Evolutionary conservation across 2,888 invertebrate species (phyloP).

Genomic region (Drosophila subquinaria): DNA sequence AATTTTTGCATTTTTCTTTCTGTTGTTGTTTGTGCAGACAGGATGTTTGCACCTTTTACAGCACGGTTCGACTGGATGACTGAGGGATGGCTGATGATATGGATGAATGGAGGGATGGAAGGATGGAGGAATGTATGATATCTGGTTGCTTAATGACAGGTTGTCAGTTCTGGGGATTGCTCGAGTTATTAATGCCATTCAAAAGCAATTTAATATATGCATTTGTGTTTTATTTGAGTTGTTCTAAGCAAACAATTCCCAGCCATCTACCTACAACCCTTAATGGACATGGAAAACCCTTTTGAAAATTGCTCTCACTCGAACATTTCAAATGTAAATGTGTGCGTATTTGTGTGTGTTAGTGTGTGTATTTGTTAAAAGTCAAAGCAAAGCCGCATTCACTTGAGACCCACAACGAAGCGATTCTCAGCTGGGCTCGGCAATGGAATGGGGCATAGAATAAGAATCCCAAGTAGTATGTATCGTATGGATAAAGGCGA

Average conservation of each 20-base stretch:
- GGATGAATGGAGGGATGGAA: constrained; percentile 19
- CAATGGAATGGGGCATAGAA: constrained; percentile 47
- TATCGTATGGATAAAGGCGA: constrained; percentile 20
- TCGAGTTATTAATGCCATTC: constrained; percentile 72
- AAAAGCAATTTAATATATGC: constrained; percentile 78
- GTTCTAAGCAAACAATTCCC: constrained; percentile 58
- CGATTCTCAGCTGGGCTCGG: constrained; percentile 17
- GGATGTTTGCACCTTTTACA: constrained; percentile 81
- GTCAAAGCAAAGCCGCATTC: constrained; percentile 57
- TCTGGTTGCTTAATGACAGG: constrained; percentile 74
- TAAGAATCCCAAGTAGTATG: constrained; percentile 49
- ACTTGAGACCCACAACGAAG: constrained; percentile 50
- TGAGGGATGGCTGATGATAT: constrained; percentile 4
- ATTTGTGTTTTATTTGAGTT: constrained; percentile 44
- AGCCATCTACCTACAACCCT: constrained; percentile 46
- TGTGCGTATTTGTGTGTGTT: background rate
- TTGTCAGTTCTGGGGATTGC: constrained; percentile 45
- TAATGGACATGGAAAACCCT: constrained; percentile 71
- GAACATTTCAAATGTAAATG: constrained; percentile 4
- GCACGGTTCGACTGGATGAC: constrained; percentile 9
- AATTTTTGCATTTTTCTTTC: constrained; percentile 46
- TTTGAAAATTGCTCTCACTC: constrained; percentile 56
- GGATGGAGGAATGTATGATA: constrained; percentile 33
- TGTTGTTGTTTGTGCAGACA: constrained; percentile 42
- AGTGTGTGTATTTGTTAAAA: constrained; percentile 37